phyloP scores from a whole-genome alignment of 2,797 vertebrate species.

The Thaleichthys pacificus region DNA sequence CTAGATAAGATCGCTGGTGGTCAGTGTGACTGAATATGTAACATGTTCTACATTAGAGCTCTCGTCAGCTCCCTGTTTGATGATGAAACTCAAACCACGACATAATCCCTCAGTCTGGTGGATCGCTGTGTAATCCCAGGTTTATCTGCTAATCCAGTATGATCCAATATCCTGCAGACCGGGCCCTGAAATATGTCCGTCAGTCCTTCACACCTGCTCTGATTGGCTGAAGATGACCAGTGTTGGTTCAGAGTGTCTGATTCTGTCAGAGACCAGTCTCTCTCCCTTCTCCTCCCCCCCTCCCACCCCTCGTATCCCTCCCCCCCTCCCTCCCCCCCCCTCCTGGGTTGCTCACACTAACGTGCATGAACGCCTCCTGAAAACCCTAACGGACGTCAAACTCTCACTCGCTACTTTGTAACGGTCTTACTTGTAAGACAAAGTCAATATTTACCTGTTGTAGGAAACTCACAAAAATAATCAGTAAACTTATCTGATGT shows the following conservation, averaged over 20 bases:
- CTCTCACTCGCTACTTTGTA: background rate
- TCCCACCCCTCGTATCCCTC: conserved; percentile 16
- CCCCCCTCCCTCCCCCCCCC: conserved; percentile 16
- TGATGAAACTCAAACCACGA: background rate
- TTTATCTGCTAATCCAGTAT: conserved; percentile 26
- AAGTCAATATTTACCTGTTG: no score
- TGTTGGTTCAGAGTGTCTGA: conserved; percentile 12
- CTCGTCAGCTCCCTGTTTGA: background rate
- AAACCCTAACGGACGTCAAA: conserved; percentile 2
- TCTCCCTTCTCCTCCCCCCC: conserved; percentile 6
- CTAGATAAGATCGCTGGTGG: background rate
- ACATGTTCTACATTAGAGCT: background rate
- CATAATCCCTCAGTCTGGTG: conserved; percentile 22
- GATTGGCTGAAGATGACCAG: conserved; percentile 10
- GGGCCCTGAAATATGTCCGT: conserved; percentile 25
- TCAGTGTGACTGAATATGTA: background rate
- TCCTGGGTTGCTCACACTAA: conserved; percentile 13
- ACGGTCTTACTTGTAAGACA: no score
- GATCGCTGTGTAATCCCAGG: conserved; percentile 18
- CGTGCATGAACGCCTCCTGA: conserved; percentile 50
- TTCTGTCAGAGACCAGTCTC: conserved; percentile 10
- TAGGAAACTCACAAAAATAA: no score
- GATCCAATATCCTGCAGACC: conserved; percentile 4
- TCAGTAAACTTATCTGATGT: no score
- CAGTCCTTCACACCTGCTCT: conserved; percentile 18